Evolutionary conservation across 2,888 invertebrate genomes (phyloP).

Genomic region (Eupeodes luniger): DNA sequence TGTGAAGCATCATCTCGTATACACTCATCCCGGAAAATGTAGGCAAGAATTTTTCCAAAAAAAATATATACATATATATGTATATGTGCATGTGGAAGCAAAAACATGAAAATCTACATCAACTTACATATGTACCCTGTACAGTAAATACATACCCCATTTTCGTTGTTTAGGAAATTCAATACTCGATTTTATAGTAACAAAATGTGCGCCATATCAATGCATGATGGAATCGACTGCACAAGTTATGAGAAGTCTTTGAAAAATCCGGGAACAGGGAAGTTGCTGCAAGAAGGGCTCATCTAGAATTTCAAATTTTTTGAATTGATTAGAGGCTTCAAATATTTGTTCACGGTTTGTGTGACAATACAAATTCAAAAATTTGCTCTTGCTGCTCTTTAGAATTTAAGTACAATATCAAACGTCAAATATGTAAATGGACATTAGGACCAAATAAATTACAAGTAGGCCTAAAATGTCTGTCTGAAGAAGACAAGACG

Average conservation of each 20-base stretch:
- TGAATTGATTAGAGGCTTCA: not conserved
- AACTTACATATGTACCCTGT: not conserved
- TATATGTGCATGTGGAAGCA: too few species aligned
- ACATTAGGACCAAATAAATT: too few species aligned
- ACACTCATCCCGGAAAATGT: constrained; percentile 58
- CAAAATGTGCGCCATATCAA: constrained; percentile 65
- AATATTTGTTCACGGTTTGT: too few species aligned
- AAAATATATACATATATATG: not conserved
- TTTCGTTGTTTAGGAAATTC: constrained; percentile 48
- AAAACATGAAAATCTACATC: too few species aligned
- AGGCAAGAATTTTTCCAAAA: constrained; percentile 26
- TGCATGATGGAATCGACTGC: not conserved
- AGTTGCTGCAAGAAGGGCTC: constrained; percentile 44
- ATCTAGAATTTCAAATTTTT: constrained; percentile 24
- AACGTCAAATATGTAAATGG: too few species aligned
- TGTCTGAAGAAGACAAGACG: too few species aligned
- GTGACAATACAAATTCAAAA: too few species aligned
- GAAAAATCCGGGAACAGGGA: not conserved
- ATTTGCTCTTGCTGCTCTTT: too few species aligned
- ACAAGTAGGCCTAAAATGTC: too few species aligned
- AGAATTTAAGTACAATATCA: too few species aligned
- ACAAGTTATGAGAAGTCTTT: constrained; percentile 31
- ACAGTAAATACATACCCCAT: not conserved
- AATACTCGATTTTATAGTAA: constrained; percentile 59
- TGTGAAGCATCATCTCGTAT: constrained; percentile 61